Percentiles rank a stretch among this genome's conserved stretches.
Evolutionary conservation across 1,140 invertebrate genomes (phyloP).

Genomic region (Diachasma alloeum): DNA sequence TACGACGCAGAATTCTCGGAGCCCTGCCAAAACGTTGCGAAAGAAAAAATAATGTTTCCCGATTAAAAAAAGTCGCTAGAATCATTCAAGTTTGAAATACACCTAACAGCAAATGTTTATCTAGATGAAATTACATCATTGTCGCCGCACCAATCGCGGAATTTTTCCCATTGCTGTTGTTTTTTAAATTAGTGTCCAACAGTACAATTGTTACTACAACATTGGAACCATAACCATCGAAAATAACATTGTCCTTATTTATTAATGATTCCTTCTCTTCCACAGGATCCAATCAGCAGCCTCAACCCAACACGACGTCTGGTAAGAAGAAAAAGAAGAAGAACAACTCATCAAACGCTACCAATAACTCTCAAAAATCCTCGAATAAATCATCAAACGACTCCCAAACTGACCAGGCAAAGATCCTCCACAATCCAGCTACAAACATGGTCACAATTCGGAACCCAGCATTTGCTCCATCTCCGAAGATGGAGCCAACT

Average conservation of each 20-base stretch:
- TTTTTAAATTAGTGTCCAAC: too few species aligned
- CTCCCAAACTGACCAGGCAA: constrained; percentile 46
- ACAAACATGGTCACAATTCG: constrained; percentile 78
- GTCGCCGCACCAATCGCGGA: too few species aligned
- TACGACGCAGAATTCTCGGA: too few species aligned
- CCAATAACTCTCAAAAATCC: constrained; percentile 20
- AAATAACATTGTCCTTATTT: background rate
- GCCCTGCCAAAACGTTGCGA: too few species aligned
- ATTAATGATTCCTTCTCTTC: background rate
- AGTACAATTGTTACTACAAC: too few species aligned
- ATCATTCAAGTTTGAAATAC: too few species aligned
- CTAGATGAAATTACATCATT: too few species aligned
- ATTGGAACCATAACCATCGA: background rate
- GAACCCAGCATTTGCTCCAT: constrained; percentile 75
- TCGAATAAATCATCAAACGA: constrained; percentile 29
- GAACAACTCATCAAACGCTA: constrained; percentile 45
- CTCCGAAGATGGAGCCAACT: constrained; percentile 52
- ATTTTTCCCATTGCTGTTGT: too few species aligned
- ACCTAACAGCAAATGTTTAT: too few species aligned
- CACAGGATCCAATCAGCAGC: background rate
- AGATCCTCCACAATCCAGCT: constrained; percentile 59
- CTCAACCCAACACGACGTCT: constrained; percentile 23
- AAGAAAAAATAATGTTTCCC: too few species aligned
- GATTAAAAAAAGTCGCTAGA: too few species aligned
- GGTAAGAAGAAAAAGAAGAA: constrained; percentile 70